Percentiles rank a stretch among this genome's conserved stretches.
These are phyloP conservation scores for Leptodactylus fallax DNA, from an alignment of 2,797 vertebrate genomes.

Conservation along the genomic window DNA sequence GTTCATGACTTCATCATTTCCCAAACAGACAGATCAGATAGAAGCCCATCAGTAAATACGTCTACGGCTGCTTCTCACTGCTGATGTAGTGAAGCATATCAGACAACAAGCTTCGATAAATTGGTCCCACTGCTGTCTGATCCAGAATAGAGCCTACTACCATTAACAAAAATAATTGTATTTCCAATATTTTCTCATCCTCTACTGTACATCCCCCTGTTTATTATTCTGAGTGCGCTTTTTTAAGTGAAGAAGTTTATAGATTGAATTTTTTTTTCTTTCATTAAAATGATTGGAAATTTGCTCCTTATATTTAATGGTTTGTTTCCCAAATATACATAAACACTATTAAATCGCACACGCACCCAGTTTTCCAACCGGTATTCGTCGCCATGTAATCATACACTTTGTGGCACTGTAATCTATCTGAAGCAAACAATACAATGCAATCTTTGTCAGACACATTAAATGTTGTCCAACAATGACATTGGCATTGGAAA, in stretches of 20 bases:
- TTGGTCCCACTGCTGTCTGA: constrained; percentile 17
- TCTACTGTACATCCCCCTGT: not conserved
- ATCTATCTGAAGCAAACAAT: constrained; percentile 35
- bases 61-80: not conserved
- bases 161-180: constrained; percentile 25
- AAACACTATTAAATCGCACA: not conserved
- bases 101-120: constrained; percentile 27
- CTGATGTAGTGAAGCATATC: not conserved
- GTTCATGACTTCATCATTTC: not conserved
- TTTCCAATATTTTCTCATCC: not conserved
- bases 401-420: constrained; percentile 32
- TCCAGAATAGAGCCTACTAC: not conserved
- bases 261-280: not conserved
- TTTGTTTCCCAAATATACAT: not conserved
- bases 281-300: not conserved
- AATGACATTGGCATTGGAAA: constrained; percentile 47
- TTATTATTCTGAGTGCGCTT: not conserved
- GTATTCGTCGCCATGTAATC: constrained; percentile 23
- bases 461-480: constrained; percentile 54
- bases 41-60: not conserved
- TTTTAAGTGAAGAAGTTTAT: not conserved
- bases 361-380: not conserved
- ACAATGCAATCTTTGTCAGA: constrained; percentile 30
- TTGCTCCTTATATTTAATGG: not conserved
- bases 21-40: not conserved